Base-by-base conservation (phyloP, 1,140 invertebrate species). In the Triops longicaudatus region DNA sequence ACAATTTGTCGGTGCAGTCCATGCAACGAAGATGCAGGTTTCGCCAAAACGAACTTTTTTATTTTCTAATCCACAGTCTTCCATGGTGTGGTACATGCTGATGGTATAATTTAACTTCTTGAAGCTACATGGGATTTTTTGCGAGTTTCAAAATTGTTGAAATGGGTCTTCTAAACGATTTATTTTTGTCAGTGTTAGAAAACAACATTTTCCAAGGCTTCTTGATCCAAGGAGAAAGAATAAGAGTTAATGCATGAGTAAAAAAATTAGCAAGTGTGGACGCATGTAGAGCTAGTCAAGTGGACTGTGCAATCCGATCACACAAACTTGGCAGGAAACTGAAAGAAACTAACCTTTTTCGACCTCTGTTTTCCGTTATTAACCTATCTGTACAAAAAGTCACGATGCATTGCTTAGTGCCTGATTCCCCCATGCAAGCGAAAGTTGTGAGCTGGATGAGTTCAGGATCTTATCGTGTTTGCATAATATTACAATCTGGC, bases 271-370 rank as follows among this genome's bases (percentile, higher is more conserved):
- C 14, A 63, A 63, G 5, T 3, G 14, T 17, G 14, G 14, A 6
- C 6, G 14, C 10, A 14, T 14, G 14, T 63, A 22, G 1, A 63
- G 50, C 50, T 63, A 63, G 50, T 63, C 50, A 63, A 63, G 50
- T 63, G 50, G 50, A 63, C 50, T 63, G 50, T 63, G 50, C 50
- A 63, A 63, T 63, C 50, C 50, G 50, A 63, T 63, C 50, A 63
- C 50, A 63, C 50, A 63, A 63, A 63, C 50, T 63, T 63, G 50
- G 50, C 50, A 63, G 50, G 50, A 63, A 22, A 9, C 17, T 37
- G 2, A 63, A 63, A 63, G 17, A n/a, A 22, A 63, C 17, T 10
- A n/a, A n/a, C n/a, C 22, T 63, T 22, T 17, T 63, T 63, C 22
- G 50, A 22, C 22, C 22, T 63, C 10, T 63, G 50, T 63, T 63